Evolutionary conservation across 2,888 invertebrate species (phyloP), one percentile per base, ranked within the genome.

Genomic region (Pristionchus maxplancki): DNA sequence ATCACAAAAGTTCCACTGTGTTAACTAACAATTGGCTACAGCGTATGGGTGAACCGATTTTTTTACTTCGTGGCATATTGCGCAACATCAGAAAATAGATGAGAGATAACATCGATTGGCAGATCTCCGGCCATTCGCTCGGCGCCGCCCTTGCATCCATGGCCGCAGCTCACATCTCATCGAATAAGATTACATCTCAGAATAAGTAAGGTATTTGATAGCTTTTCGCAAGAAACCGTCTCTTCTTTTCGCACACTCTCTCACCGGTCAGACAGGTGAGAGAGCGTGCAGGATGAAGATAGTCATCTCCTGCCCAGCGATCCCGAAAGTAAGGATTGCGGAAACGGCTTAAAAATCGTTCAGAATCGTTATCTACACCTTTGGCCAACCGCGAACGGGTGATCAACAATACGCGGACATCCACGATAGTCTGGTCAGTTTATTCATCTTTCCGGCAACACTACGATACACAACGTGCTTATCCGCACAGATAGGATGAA

Each of bases 331-430:
- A n/a, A n/a, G n/a, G n/a, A n/a, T n/a, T n/a, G n/a, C n/a, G n/a
- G n/a, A n/a, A n/a, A n/a, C n/a, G n/a, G n/a, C n/a, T n/a, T n/a
- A n/a, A n/a, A n/a, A n/a, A n/a, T n/a, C n/a, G 28, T 34, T 31
- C 20, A 81, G 48, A 20, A 86, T 86, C 67, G 48, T 48, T 11
- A 48, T 67, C 15, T 67, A 67, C 67, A 93, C 93, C 15, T 93
- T 93, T 84, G 93, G 93, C 1, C 91, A 93, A 74, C 93, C 93
- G 1, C 88, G 93, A 11, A 91, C 91, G 3, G 93, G 93, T 9
- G 92, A 93, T 83, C 87, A 89, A n/a, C 88, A 84, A 13, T 93
- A 89, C 88, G 92, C 92, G 0, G 89, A 89, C 34, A 87, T 88
- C 2, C 91, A 90, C 87, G 92, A 93, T 78, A 50, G 37, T 8